Evolutionary conservation across 2,888 invertebrate genomes (phyloP), one percentile per base, ranked within the genome.

Genomic region (Ectemnius lituratus): DNA sequence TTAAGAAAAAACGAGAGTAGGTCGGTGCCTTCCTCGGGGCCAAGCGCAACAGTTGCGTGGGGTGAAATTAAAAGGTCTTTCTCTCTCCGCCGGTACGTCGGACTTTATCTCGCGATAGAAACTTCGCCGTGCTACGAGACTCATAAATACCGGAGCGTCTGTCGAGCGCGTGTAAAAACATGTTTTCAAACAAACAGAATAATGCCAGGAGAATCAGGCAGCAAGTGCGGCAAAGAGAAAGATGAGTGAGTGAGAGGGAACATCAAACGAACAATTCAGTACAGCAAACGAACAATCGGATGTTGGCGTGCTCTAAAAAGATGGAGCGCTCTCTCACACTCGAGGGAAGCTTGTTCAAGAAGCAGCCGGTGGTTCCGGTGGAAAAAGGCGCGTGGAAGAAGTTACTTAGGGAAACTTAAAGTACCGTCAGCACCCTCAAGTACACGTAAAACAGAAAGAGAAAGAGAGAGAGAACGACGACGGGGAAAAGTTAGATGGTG

Each of bases 1-100:
- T 89, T 89, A 89, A 88, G 87, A 84, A 86, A 84, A 87, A 87
- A 86, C 16, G 56, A 1, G 49, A 62, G 49, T 62, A 62, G 62
- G 63, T 56, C 63, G 27, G 56, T 63, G 37, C 8, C 37, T 56
- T 18, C 16, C 52, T 16, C n/a, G 8, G 18, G 28, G 14, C 56
- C 28, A 62, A 49, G 13, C 52, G 52, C 52, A 52, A 52, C 52
- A 52, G 52, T 16, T 52, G 52, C 16, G 52, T 14, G 5, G 13
- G n/a, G 8, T 37, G 37, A 37, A 37, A 37, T 37, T 37, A 37
- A 37, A 37, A 37, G 37, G 11, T 37, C 37, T 11, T 37, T 37
- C 11, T 37, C 37, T 37, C 37, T 37, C 37, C 8, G 37, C 37
- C 8, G 8, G 8, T 23, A 13, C 52, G 52, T 52, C 52, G 16